phyloP scores from a whole-genome alignment of 1,140 invertebrate genomes.

The Megalonaias nervosa region DNA sequence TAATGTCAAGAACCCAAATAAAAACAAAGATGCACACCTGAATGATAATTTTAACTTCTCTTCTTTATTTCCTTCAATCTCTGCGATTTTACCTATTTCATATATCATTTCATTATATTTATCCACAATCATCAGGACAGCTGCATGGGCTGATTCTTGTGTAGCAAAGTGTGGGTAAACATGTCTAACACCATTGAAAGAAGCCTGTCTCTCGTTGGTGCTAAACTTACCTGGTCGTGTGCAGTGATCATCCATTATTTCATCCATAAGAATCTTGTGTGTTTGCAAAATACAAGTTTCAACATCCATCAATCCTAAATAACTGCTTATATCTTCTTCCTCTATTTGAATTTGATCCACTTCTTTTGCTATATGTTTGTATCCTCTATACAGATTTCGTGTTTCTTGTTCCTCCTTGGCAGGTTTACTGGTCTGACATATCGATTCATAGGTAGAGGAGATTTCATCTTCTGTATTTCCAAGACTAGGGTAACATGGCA shows the following conservation, averaged over 20 bases:
- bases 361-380: slow-evolving; percentile 2
- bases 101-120: background rate
- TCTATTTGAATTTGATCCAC: background rate
- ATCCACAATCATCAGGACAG: slow-evolving; percentile 11
- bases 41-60: background rate
- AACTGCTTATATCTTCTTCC: background rate
- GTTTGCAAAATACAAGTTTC: background rate
- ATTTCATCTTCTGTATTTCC: background rate
- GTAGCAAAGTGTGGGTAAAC: background rate
- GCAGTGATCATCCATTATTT: background rate
- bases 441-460: no score
- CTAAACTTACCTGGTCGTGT: background rate
- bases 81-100: background rate
- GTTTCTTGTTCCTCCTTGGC: slow-evolving; percentile 5
- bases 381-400: slow-evolving; percentile 12
- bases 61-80: background rate
- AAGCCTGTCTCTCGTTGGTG: background rate
- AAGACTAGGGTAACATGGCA: background rate
- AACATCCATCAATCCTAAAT: slow-evolving; percentile 3
- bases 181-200: background rate
- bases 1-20: slow-evolving; percentile 4
- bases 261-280: slow-evolving; percentile 6
- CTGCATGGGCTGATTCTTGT: background rate
- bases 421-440: background rate
- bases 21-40: slow-evolving; percentile 12